Percentiles rank a stretch among this genome's conserved stretches.
Conservation (phyloP, 2,888 invertebrate genomes). For the Entomobrya proxima region DNA sequence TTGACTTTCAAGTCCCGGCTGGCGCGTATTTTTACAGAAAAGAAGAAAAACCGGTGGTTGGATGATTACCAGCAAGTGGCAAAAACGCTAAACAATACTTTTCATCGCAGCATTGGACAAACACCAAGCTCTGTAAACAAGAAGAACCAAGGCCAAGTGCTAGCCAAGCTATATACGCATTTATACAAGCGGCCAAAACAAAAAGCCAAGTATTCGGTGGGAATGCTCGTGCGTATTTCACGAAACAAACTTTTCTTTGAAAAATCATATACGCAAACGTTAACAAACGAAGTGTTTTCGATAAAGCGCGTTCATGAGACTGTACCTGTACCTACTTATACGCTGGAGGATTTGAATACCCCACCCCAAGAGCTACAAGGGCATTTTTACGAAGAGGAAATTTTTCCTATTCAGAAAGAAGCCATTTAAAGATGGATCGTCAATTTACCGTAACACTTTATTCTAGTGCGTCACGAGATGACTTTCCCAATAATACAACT, state of each 20-base stretch:
- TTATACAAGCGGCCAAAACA: background rate
- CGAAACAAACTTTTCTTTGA: background rate
- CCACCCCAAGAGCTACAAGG: slow-evolving; percentile 7
- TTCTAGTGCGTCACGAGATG: background rate
- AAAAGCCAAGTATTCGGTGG: background rate
- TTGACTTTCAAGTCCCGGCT: slow-evolving; percentile 7
- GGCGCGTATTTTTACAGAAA: background rate
- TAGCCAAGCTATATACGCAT: background rate
- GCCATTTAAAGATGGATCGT: too few species aligned
- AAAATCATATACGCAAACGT: slow-evolving; percentile 3
- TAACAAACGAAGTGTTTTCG: background rate
- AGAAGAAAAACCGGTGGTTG: background rate
- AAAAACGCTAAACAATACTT: slow-evolving; percentile 2
- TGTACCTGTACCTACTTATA: slow-evolving; percentile 16
- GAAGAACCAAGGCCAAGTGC: slow-evolving; percentile 3
- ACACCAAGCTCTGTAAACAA: slow-evolving; percentile 8
- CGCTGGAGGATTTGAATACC: background rate
- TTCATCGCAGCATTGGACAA: background rate
- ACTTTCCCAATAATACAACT: background rate
- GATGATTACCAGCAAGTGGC: background rate
- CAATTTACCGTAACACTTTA: background rate
- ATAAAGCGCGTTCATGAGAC: background rate
- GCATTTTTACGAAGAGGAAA: slow-evolving; percentile 18
- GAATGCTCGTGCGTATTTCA: background rate
- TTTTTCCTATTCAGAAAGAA: background rate